These are phyloP conservation scores for Gymnocheta viridis DNA, from an alignment of 2,888 invertebrate genomes.

Conservation along the genomic window DNA sequence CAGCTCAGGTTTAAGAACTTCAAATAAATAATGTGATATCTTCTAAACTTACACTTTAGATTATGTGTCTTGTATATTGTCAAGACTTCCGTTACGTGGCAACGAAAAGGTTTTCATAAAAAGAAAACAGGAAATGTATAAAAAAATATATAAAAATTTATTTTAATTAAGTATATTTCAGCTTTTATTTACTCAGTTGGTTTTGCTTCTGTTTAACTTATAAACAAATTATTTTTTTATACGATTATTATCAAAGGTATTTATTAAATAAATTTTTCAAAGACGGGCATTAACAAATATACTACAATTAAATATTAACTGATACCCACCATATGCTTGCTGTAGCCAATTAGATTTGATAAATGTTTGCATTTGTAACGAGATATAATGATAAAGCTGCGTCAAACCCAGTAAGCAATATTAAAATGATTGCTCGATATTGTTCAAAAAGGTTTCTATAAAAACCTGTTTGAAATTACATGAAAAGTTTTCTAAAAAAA, in stretches of 20 bases:
- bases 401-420: slow-evolving; percentile 4
- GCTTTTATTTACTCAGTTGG: neutral
- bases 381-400: slow-evolving; percentile 18
- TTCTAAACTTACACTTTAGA: neutral
- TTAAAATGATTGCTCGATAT: no score
- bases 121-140: neutral
- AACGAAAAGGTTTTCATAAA: neutral
- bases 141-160: neutral
- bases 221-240: slow-evolving; percentile 9
- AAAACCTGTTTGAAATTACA: no score
- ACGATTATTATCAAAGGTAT: neutral
- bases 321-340: slow-evolving; percentile 53
- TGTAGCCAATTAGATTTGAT: slow-evolving; percentile 64
- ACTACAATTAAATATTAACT: slow-evolving; percentile 29
- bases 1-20: neutral
- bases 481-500: no score
- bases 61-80: neutral
- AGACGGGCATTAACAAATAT: slow-evolving; percentile 12
- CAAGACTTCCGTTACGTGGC: neutral
- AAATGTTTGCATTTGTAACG: slow-evolving; percentile 43
- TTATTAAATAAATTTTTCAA: neutral
- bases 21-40: neutral
- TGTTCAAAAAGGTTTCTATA: no score
- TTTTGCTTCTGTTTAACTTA: neutral
- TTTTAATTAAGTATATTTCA: neutral